Evolutionary conservation across 2,113 vertebrate genomes (phyloP).

Genomic region (Coracopsis vasa): DNA sequence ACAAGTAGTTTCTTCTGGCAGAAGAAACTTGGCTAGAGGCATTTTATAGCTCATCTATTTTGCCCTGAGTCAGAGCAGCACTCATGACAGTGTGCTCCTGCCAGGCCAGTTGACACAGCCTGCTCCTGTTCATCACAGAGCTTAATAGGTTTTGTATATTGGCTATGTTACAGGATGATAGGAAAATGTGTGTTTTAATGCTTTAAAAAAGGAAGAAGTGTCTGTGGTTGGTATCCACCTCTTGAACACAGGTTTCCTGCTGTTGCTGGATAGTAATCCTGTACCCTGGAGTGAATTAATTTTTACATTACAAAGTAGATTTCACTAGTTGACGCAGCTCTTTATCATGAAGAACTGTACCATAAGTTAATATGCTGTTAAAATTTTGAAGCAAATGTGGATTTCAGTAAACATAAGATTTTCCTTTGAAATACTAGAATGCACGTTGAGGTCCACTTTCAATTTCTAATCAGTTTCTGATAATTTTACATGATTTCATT

Average conservation of each 20-base stretch:
- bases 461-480: not conserved
- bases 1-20: conserved; percentile 21
- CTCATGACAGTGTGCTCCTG: not conserved
- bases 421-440: not conserved
- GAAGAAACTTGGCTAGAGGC: not conserved
- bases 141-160: not conserved
- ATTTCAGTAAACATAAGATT: not conserved
- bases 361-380: not conserved
- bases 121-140: not conserved
- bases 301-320: not conserved
- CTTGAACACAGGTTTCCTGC: not conserved
- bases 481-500: not conserved
- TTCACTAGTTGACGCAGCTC: not conserved
- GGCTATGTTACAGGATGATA: not conserved
- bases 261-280: not conserved
- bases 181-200: not conserved
- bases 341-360: not conserved
- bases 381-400: not conserved
- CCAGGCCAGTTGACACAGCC: not conserved
- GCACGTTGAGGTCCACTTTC: not conserved
- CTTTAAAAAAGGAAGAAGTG: not conserved
- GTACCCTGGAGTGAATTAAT: not conserved
- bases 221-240: not conserved
- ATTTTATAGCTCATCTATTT: not conserved
- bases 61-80: not conserved